Conservation (phyloP, 2,888 invertebrate genomes). For the Harmothoe impar region DNA sequence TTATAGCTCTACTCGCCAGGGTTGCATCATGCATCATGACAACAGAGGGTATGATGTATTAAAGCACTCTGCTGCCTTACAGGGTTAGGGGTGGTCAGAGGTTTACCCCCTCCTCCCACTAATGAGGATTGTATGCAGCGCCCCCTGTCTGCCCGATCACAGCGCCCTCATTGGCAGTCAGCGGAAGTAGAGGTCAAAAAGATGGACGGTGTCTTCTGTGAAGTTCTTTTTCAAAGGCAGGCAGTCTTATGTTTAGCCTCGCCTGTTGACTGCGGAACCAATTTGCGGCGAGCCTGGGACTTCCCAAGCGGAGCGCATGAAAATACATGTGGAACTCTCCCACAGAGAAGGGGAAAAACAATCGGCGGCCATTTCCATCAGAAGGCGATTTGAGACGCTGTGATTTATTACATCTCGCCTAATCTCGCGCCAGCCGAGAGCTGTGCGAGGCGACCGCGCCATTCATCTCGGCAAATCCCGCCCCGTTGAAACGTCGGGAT, state of each 20-base stretch:
- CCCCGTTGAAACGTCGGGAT: constrained; percentile 45
- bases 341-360: constrained; percentile 18
- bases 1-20: too few species aligned
- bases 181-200: constrained; percentile 47
- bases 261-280: constrained; percentile 60
- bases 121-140: constrained; percentile 26
- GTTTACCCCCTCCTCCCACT: too few species aligned
- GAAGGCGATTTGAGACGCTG: constrained; percentile 60
- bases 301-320: constrained; percentile 47
- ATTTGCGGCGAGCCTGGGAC: constrained; percentile 14
- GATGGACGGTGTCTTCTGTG: constrained; percentile 23
- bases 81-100: too few species aligned
- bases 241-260: constrained; percentile 17
- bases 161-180: background rate
- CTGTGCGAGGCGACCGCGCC: background rate
- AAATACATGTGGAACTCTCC: constrained; percentile 42
- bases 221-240: constrained; percentile 51
- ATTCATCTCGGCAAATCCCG: constrained; percentile 61
- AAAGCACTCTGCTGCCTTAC: too few species aligned
- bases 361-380: constrained; percentile 62
- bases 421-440: constrained; percentile 59
- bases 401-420: constrained; percentile 62
- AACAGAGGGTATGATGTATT: too few species aligned
- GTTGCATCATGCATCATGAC: too few species aligned
- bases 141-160: background rate